A percentile compares a stretch with the other conserved stretches of the same genome.
These are phyloP conservation scores for Rhabdornis inornatus DNA, from an alignment of 2,113 vertebrate genomes.

Conservation along the genomic window DNA sequence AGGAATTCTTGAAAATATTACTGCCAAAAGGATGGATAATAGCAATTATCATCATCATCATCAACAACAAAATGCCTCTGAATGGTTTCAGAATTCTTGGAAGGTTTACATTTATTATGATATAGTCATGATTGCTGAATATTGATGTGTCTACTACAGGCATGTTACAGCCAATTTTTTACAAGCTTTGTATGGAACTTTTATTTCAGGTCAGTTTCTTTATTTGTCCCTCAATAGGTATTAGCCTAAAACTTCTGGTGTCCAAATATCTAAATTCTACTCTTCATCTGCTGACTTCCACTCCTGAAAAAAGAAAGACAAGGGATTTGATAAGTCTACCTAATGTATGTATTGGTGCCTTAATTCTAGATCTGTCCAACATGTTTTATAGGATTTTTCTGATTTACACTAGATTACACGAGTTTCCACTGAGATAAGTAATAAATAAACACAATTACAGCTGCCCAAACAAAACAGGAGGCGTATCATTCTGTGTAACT, in stretches of 20 bases:
- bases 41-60: not conserved
- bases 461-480: not conserved
- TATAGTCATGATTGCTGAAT: not conserved
- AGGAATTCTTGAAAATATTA: not conserved
- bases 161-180: not conserved
- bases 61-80: not conserved
- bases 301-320: not conserved
- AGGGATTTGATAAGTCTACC: not conserved
- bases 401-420: not conserved
- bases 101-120: not conserved
- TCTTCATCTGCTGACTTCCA: not conserved
- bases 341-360: not conserved
- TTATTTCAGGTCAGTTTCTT: not conserved
- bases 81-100: not conserved
- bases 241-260: not conserved
- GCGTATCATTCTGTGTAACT: not conserved
- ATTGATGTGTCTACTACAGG: not conserved
- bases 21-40: not conserved
- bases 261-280: not conserved
- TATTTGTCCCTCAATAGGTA: not conserved
- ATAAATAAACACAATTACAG: not conserved
- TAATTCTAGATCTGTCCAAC: not conserved
- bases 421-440: not conserved
- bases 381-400: not conserved
- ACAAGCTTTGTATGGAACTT: not conserved